Base-by-base conservation (phyloP, 1,140 invertebrate genomes). In the Caenorhabditis remanei region DNA sequence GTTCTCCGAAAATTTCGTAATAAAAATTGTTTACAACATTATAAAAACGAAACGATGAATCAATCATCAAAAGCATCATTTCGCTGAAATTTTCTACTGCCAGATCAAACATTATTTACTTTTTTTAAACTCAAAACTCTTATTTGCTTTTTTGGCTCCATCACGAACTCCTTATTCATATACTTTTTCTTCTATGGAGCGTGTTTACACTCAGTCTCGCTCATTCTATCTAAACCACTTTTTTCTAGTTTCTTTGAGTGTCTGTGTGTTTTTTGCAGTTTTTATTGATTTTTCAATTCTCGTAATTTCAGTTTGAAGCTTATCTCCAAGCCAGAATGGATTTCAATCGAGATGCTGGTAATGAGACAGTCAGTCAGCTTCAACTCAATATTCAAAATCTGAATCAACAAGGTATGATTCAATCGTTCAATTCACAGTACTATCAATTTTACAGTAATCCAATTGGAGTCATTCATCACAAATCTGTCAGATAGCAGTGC, bases 301-400 rank as follows among this genome's bases (percentile, higher is more conserved):
- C 21, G 32, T 16, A 43, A 9, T 87, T 87, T 58, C 61, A 84
- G 82, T 41, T 55, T n/a, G 61, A 55, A 55, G 50, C 61, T 21
- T 61, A 85, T 41, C 84, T 55, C 3, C 13, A 71, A 41, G 50
- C 61, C 61, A 71, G 41, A 71, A 87, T 87, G 87, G 87, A 87
- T 75, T 87, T 87, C 83, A 71, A 87, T 48, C 56, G 87, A 53
- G 87, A 87, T 58, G 56, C 53, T 16, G 87, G 65, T 16, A 85
- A 85, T 58, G 55, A 85, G 14, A 85, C 48, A 19, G 83, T 85
- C 46, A 32, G 48, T 48, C 61, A 84, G 24, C 61, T 87, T 50
- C 87, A 85, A 82, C 61, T 43, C 11, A 87, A 85, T 48, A 87
- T 87, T 53, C 84, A 83, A 32, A 63, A 87, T 19, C 32, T 87